Evolutionary conservation across 2,113 vertebrate species (phyloP).

Genomic region (Catharus minimus): DNA sequence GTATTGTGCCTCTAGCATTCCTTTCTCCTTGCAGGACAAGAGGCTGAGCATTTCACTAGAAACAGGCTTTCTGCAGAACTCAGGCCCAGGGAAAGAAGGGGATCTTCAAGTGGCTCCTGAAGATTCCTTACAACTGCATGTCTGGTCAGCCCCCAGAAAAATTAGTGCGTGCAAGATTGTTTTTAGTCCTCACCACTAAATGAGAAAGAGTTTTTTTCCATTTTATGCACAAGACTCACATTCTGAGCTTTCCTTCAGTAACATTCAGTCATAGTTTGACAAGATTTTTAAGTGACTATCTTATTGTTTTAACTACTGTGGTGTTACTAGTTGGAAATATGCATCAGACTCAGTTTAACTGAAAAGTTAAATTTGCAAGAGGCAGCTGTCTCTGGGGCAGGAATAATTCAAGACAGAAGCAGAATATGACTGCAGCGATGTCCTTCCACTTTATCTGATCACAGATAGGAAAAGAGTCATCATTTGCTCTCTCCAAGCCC

Average conservation of each 20-base stretch:
- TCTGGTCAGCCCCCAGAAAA: not conserved
- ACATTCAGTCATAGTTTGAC: not conserved
- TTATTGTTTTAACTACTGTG: not conserved
- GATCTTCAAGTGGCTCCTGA: not conserved
- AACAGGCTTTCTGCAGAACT: not conserved
- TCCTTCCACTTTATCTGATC: not conserved
- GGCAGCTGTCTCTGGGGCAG: not conserved
- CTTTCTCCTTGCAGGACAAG: not conserved
- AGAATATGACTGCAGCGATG: not conserved
- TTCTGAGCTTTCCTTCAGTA: not conserved
- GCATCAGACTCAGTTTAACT: not conserved
- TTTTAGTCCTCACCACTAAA: not conserved
- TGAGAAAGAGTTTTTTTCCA: not conserved
- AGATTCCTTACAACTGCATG: not conserved
- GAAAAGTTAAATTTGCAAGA: not conserved
- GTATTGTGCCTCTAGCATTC: not conserved
- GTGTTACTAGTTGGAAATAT: not conserved
- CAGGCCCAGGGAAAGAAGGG: not conserved
- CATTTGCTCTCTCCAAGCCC: not conserved
- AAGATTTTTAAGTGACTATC: not conserved
- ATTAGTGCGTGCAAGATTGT: not conserved
- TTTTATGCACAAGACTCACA: not conserved
- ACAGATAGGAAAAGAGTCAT: not conserved
- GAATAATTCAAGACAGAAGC: not conserved
- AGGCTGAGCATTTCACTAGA: not conserved